phyloP scores from a whole-genome alignment of 2,797 vertebrate genomes.

The Pelobates cultripes region DNA sequence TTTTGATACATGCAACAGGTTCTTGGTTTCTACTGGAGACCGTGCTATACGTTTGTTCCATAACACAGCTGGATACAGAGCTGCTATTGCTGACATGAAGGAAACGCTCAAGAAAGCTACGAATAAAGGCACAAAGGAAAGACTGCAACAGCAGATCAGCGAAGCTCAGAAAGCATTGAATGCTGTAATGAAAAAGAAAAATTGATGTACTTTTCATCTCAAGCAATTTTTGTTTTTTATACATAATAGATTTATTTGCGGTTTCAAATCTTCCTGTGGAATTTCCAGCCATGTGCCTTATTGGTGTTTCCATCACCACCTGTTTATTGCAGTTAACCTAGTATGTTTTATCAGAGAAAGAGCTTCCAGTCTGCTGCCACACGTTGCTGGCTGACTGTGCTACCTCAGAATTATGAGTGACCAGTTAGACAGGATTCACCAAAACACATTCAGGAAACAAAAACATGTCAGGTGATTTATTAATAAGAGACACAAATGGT shows the following conservation, averaged over 20 bases:
- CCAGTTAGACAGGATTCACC: no score
- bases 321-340: neutral
- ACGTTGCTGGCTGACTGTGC: neutral
- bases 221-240: neutral
- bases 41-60: conserved; percentile 85
- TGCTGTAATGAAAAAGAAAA: conserved; percentile 70
- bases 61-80: conserved; percentile 85
- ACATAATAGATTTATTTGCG: neutral
- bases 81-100: conserved; percentile 85
- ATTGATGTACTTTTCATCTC: conserved; percentile 58
- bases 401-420: no score
- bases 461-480: no score
- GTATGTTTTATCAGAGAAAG: no score
- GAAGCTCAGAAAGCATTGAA: conserved; percentile 81
- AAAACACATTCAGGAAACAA: no score
- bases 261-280: neutral
- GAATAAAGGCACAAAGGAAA: conserved; percentile 82
- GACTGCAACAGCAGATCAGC: conserved; percentile 86
- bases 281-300: accelerated
- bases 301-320: neutral
- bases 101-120: conserved; percentile 81
- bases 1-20: conserved; percentile 85
- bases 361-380: neutral
- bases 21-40: conserved; percentile 86
- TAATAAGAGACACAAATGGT: neutral